Evolutionary conservation across 2,113 vertebrate species (phyloP).

Genomic region (Ptyas mucosa): DNA sequence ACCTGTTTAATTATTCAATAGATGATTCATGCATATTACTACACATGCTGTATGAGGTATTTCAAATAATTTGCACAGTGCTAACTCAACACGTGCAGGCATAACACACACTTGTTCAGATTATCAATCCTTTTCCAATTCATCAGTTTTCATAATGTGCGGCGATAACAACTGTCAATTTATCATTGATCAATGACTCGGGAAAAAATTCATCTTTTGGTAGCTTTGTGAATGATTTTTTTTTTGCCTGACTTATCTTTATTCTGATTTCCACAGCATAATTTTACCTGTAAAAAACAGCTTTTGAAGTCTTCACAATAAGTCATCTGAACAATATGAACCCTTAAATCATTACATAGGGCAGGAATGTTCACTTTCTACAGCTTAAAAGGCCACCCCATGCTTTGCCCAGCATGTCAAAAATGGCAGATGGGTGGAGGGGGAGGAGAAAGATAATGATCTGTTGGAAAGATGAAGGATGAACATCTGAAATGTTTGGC

Average conservation of each 20-base stretch:
- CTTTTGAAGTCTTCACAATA: neutral
- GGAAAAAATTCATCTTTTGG: slow-evolving; percentile 64
- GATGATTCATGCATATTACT: neutral
- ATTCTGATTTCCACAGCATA: slow-evolving; percentile 52
- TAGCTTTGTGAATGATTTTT: slow-evolving; percentile 65
- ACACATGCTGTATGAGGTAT: neutral
- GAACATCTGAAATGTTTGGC: neutral
- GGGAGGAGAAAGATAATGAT: neutral
- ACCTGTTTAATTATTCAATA: neutral
- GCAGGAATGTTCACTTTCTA: neutral
- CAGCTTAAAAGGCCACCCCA: neutral
- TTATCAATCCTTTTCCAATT: slow-evolving; percentile 48
- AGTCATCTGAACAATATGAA: neutral
- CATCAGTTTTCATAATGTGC: slow-evolving; percentile 62
- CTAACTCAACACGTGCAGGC: neutral
- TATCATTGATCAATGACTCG: slow-evolving; percentile 63
- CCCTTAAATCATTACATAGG: neutral
- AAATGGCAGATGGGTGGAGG: neutral
- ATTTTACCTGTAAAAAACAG: neutral
- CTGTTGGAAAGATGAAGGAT: neutral
- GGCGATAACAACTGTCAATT: slow-evolving; percentile 61
- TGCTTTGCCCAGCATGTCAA: neutral
- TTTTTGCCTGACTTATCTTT: slow-evolving; percentile 61
- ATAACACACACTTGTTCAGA: slow-evolving; percentile 28
- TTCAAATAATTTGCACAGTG: neutral